These are phyloP conservation scores for Mergus octosetaceus DNA, from an alignment of 2,797 vertebrate species.

Conservation along the genomic window DNA sequence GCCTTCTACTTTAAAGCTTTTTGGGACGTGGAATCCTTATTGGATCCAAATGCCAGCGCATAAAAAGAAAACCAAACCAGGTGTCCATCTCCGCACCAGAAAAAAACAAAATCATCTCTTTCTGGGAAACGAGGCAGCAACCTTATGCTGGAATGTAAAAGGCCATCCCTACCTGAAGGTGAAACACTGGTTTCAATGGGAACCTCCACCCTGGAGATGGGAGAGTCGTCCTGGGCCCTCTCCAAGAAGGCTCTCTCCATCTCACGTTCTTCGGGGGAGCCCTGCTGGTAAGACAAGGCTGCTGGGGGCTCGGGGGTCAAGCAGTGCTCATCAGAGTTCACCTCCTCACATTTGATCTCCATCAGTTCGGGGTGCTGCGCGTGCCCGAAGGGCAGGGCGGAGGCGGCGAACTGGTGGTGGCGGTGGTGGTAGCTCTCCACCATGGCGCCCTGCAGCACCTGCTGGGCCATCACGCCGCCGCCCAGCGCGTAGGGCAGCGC, in stretches of 20 bases:
- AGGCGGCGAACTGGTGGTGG: constrained; percentile 45
- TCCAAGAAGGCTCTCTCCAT: constrained; percentile 73
- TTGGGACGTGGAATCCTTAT: not conserved
- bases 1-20: not conserved
- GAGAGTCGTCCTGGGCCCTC: constrained; percentile 69
- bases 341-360: constrained; percentile 89
- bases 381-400: constrained; percentile 43
- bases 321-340: constrained; percentile 82
- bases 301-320: constrained; percentile 79
- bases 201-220: constrained; percentile 75
- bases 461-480: constrained; percentile 79
- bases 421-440: constrained; percentile 65
- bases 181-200: constrained; percentile 79
- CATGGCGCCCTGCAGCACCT: constrained; percentile 78
- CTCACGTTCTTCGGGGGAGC: constrained; percentile 82
- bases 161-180: constrained; percentile 82
- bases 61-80: not conserved
- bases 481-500: constrained; percentile 82
- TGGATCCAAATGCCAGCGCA: not conserved
- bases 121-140: constrained; percentile 5
- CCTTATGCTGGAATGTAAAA: not conserved
- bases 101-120: not conserved
- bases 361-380: constrained; percentile 77
- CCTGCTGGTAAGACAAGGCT: constrained; percentile 82
- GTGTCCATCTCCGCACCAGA: not conserved